Conservation (phyloP, 2,797 vertebrate genomes). For the Poeciliopsis infans region DNA sequence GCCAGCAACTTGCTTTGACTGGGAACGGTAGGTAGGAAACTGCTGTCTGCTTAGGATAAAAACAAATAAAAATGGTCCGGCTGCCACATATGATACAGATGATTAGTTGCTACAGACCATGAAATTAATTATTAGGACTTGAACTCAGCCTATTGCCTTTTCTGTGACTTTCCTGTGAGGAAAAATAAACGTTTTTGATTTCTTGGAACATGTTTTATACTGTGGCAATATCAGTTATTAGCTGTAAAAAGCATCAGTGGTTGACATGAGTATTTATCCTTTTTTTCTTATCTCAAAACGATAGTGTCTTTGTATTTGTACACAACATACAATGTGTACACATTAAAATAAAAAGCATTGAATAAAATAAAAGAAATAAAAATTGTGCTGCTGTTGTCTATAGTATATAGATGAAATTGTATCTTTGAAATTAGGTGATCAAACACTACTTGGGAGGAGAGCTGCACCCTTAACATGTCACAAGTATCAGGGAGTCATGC, state of each 20-base stretch:
- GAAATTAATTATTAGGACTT: constrained; percentile 75
- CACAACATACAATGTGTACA: background rate
- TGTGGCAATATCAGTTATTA: background rate
- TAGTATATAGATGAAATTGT: background rate
- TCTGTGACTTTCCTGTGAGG: constrained; percentile 40
- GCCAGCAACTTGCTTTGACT: constrained; percentile 49
- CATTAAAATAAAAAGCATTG: background rate
- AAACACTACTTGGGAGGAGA: background rate
- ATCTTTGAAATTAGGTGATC: background rate
- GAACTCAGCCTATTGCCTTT: constrained; percentile 60
- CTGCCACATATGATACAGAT: constrained; percentile 79
- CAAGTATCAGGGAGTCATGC: background rate
- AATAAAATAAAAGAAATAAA: background rate
- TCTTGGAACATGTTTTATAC: background rate
- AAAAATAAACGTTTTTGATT: constrained; percentile 24
- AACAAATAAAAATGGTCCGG: constrained; percentile 67
- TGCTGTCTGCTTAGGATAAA: constrained; percentile 77
- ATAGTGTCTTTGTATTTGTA: background rate
- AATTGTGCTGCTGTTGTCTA: background rate
- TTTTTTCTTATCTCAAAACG: background rate
- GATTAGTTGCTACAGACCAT: constrained; percentile 78
- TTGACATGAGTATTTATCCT: background rate
- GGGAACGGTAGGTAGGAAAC: constrained; percentile 60
- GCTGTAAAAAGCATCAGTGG: background rate
- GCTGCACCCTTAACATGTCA: background rate